phyloP scores from a whole-genome alignment of 1,140 invertebrate genomes.

The Drosophila guanche region DNA sequence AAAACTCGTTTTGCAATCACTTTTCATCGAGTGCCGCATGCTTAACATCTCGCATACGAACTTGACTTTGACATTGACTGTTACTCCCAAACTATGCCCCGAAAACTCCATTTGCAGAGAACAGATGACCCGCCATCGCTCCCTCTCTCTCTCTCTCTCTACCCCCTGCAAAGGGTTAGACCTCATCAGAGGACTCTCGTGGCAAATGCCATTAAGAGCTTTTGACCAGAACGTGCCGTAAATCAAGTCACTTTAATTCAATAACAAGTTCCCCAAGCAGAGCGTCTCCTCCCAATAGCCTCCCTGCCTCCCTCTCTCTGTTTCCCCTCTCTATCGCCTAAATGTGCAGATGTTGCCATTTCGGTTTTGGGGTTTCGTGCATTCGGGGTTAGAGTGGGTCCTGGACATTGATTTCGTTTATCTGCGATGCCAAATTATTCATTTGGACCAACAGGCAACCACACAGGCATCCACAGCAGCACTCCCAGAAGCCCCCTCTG shows the following conservation, averaged over 20 bases:
- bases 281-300: conserved; percentile 15
- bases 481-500: too few species aligned
- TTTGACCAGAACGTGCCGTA: conserved; percentile 49
- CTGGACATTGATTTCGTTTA: conserved; percentile 52
- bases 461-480: not conserved
- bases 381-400: not conserved
- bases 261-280: conserved; percentile 44
- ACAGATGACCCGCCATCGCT: conserved; percentile 12
- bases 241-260: conserved; percentile 54
- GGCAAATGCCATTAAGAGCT: conserved; percentile 51
- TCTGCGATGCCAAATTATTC: conserved; percentile 53
- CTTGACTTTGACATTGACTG: conserved; percentile 19
- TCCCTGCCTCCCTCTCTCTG: not conserved
- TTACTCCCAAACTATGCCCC: conserved; percentile 19
- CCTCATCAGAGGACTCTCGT: conserved; percentile 12
- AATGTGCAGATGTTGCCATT: conserved; percentile 48
- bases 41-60: conserved; percentile 34
- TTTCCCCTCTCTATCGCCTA: conserved; percentile 1
- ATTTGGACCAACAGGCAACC: conserved; percentile 42
- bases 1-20: not conserved
- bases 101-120: conserved; percentile 35
- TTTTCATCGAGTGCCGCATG: conserved; percentile 18
- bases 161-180: conserved; percentile 3
- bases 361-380: conserved; percentile 25
- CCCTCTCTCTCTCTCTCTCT: not conserved